Base-by-base conservation (phyloP, 2,888 invertebrate species). In the Aromia moschata region DNA sequence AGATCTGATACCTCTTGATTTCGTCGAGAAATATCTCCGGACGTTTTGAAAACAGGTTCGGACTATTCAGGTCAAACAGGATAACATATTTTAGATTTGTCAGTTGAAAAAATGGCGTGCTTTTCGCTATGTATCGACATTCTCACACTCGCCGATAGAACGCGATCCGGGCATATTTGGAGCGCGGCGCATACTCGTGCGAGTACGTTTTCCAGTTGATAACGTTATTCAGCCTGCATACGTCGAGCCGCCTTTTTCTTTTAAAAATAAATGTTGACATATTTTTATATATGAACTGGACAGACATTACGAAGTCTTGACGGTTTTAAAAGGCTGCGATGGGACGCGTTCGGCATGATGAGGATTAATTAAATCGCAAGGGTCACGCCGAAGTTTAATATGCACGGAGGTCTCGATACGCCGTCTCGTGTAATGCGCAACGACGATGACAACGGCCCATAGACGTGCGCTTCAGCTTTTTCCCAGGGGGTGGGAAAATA, bases 301-400 rank as follows among this genome's bases (percentile, higher is more conserved):
- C 43, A 47, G 58, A 53, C 54, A 54, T 58, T 47, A 47, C 46
- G 53, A 58, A 47, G 47, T 54, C 53, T 43, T 43, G 40, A 58
- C 11, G 33, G 47, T 17, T n/a, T 45, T 36, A 49, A 49, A 49
- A 38, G 25, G n/a, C 38, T 49, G 49, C 38, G 54, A 53, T 37
- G 37, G 43, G 44, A 58, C 58, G 58, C 58, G 58, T 36, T 15
- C 41, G 30, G 58, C 45, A 58, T 58, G 49, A 58, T 54, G 54
- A 58, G 54, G 25, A 41, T 54, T 47, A 58, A 58, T 58, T 58
- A 58, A 58, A 54, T 46, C 25, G 58, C n/a, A 49, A 38, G 49
- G 49, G 49, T 49, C 49, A 49, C 38, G n/a, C 16, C 49, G 25
- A 5, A 37, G 33, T 15, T 49, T 49, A 38, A 49, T 49, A 49